Evolutionary conservation across 2,113 vertebrate species (phyloP), one percentile per base, ranked within the genome.

Genomic region (Neogale vison): DNA sequence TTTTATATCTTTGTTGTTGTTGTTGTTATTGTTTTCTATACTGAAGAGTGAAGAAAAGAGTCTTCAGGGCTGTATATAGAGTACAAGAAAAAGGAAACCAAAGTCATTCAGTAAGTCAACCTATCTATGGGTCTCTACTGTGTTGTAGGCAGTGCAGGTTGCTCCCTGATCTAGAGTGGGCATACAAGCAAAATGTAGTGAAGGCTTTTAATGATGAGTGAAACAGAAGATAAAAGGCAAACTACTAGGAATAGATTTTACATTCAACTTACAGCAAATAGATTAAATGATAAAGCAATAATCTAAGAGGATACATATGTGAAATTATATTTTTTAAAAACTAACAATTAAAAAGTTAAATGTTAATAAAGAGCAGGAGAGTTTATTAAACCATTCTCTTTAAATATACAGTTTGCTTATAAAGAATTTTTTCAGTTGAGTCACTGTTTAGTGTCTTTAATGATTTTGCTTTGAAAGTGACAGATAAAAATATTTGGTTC

Each of bases 181-280:
- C 8, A 45, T 17, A 29, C 0, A 42, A 34, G 12, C 6, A 84
- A 87, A 94, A 50, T 50, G 3, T 50, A 80, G 65, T 5, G 61
- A 42, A 90, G 20, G 21, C 26, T 50, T 23, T 76, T 61, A 92
- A 50, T 65, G 85, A 14, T 71, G 21, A 87, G 47, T 42, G 17
- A 95, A 84, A 72, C 4, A 77, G 59, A 77, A 61, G 23, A 63
- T 15, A 89, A 79, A 65, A 77, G 61, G 12, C 23, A 93, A 50
- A 63, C 23, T 4, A 18, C 31, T 65, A 26, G 59, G 7, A 52
- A 86, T 34, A 80, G 18, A 63, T 87, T 61, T 67, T 72, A 11
- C 61, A 72, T 90, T 96, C 63, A 96, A n/a, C 81, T 90, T 94
- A 55, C 7, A 93, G 55, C 11, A 95, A 71, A 17, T 52, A 72